Evolutionary conservation across 2,888 invertebrate genomes (phyloP), one percentile per base, ranked within the genome.

Genomic region (Charanyca ferruginea): DNA sequence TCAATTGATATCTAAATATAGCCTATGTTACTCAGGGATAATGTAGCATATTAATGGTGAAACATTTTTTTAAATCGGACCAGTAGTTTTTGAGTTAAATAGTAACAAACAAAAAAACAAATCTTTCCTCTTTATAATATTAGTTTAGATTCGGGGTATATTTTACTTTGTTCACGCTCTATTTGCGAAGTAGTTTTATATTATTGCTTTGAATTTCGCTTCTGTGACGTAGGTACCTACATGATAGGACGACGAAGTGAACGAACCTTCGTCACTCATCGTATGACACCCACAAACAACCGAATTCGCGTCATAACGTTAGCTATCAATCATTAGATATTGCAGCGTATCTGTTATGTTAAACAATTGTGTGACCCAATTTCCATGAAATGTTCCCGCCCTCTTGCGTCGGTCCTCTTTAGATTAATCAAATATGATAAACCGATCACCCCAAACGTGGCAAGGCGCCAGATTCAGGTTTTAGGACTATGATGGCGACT

Each of bases 231-330:
- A 49, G 70, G 1, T 38, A 3, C 87, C 87, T 87, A 32, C 32
- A 32, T 32, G 86, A 38, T 83, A 80, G 75, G 74, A 73, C 83
- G 85, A 85, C 87, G 84, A 89, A 87, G 85, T 87, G 84, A 89
- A 87, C 81, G 87, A 88, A 88, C 90, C 79, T 77, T 61, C 81
- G 73, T 79, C 76, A 81, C 77, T 61, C 66, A 75, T 74, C 78
- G 64, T 62, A 84, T 77, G 68, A 72, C 67, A 59, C 51, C 66
- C 51, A 81, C 61, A 81, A 84, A 81, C 83, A 84, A 66, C 23
- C 70, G 58, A 66, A 80, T 64, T 62, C 48, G 53, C 80, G 82
- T 81, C 80, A 82, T 51, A 44, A 35, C 61, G 44, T 74, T 38
- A 13, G 38, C 16, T 72, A 73, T 67, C 66, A 57, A 49, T 51